These are phyloP conservation scores for Diarsia brunnea DNA, from an alignment of 2,888 invertebrate species.

Conservation along the genomic window DNA sequence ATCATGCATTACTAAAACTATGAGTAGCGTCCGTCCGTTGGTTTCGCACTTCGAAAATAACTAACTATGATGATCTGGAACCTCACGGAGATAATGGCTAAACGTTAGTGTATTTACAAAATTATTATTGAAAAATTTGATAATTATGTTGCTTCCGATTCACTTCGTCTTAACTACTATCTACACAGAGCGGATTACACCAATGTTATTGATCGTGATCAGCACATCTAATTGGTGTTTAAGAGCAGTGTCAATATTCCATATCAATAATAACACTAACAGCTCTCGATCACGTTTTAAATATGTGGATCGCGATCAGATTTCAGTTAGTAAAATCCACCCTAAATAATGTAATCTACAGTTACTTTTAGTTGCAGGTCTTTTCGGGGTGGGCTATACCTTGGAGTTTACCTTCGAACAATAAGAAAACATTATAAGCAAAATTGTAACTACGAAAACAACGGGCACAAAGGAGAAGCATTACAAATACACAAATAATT, in stretches of 20 bases:
- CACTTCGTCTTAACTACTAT: slow-evolving; percentile 20
- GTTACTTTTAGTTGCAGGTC: slow-evolving; percentile 54
- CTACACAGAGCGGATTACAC: slow-evolving; percentile 8
- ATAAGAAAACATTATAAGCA: slow-evolving; percentile 52
- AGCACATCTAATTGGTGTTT: slow-evolving; percentile 1
- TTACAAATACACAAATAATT: slow-evolving; percentile 48
- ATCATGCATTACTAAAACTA: slow-evolving; percentile 13
- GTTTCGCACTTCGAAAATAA: slow-evolving; percentile 4
- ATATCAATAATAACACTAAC: background rate
- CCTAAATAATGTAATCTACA: slow-evolving; percentile 38
- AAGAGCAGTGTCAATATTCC: background rate
- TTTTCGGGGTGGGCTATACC: slow-evolving; percentile 54
- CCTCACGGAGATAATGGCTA: background rate
- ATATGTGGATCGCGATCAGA: background rate
- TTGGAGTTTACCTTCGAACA: slow-evolving; percentile 59
- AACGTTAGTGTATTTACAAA: background rate
- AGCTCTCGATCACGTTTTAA: background rate
- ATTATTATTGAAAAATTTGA: background rate
- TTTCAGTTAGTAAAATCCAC: background rate
- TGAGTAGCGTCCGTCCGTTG: background rate
- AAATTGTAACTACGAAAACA: slow-evolving; percentile 44
- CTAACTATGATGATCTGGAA: background rate
- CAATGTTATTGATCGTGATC: background rate
- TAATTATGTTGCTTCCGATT: slow-evolving; percentile 2
- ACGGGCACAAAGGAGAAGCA: slow-evolving; percentile 41